Conservation (phyloP, 2,113 vertebrate genomes). For the Ivindomyrus marchei region DNA sequence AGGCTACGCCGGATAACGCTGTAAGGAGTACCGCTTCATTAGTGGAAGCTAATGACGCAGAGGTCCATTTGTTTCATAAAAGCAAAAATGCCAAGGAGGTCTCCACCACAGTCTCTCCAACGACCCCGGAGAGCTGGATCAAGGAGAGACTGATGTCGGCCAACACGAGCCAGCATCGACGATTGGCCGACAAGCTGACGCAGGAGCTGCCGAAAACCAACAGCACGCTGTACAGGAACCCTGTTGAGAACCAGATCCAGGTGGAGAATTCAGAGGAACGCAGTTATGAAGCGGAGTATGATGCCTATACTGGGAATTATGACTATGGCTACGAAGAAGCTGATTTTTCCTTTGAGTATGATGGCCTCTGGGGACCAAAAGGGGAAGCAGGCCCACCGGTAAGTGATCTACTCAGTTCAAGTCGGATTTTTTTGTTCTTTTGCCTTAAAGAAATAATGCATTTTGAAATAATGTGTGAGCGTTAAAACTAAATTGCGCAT, state of each 20-base stretch:
- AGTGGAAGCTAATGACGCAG: constrained; percentile 11
- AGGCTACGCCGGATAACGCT: constrained; percentile 20
- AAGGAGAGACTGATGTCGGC: constrained; percentile 47
- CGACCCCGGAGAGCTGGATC: constrained; percentile 40
- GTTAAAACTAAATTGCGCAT: constrained; percentile 30
- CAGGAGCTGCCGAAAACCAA: constrained; percentile 61
- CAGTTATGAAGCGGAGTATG: constrained; percentile 58
- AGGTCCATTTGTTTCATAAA: constrained; percentile 43
- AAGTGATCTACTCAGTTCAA: constrained; percentile 55
- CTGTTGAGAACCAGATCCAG: constrained; percentile 51
- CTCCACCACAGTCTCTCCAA: constrained; percentile 37
- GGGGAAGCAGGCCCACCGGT: constrained; percentile 85
- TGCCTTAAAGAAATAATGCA: background rate
- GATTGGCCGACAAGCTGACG: constrained; percentile 41
- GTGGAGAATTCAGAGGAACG: constrained; percentile 56
- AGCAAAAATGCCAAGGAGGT: constrained; percentile 33
- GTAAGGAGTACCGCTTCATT: constrained; percentile 31
- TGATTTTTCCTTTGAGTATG: constrained; percentile 72
- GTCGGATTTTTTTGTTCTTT: background rate
- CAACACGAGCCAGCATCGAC: constrained; percentile 40
- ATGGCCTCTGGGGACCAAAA: constrained; percentile 76
- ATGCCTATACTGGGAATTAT: constrained; percentile 64
- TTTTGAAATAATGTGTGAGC: constrained; percentile 26
- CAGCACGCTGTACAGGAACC: constrained; percentile 58
- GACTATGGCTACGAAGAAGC: constrained; percentile 79